phyloP scores from a whole-genome alignment of 2,888 invertebrate species.

The Sphecodes monilicornis region DNA sequence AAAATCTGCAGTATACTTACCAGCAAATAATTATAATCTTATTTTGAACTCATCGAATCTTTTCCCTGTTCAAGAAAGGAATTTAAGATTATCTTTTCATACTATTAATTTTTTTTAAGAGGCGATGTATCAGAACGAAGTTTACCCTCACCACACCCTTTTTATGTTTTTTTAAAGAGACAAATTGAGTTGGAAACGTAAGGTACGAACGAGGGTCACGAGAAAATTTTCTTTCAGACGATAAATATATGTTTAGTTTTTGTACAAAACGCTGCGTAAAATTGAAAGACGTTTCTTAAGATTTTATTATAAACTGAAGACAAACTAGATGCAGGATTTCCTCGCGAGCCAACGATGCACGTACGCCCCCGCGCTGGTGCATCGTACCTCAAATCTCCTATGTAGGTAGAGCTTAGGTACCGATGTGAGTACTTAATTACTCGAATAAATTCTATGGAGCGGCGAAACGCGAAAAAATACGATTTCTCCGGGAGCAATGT shows the following conservation, averaged over 20 bases:
- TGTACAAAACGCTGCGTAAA: not conserved
- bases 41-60: not conserved
- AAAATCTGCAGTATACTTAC: not conserved
- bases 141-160: too few relatives aligned
- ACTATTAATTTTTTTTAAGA: not conserved
- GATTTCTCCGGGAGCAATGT: slow-evolving; percentile 45
- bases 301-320: not conserved
- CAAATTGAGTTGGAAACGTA: not conserved
- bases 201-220: not conserved
- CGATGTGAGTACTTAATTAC: slow-evolving; percentile 74
- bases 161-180: not conserved
- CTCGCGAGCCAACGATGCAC: slow-evolving; percentile 44
- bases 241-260: not conserved
- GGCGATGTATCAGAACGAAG: not conserved
- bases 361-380: slow-evolving; percentile 31
- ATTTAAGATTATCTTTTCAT: not conserved
- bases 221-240: not conserved
- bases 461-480: slow-evolving; percentile 18
- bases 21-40: not conserved
- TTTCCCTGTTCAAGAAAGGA: not conserved
- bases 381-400: slow-evolving; percentile 68
- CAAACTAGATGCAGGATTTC: not conserved
- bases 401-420: slow-evolving; percentile 70
- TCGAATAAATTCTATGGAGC: slow-evolving; percentile 39
- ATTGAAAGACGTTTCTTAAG: not conserved